phyloP scores from a whole-genome alignment of 2,113 vertebrate species.

The Onychorhynchus coronatus region DNA sequence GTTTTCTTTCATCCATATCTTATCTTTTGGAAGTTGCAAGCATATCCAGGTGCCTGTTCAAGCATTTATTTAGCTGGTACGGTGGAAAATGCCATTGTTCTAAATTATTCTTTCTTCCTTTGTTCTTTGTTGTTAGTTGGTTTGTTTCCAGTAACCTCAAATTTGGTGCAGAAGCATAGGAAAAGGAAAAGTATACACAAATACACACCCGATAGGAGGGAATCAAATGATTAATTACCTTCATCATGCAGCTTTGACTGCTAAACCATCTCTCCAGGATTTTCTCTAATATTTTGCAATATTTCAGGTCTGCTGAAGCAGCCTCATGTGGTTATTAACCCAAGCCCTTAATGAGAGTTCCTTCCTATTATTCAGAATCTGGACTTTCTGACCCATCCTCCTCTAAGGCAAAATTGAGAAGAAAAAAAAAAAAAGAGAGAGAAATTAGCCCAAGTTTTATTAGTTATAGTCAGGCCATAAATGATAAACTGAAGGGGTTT shows the following conservation, averaged over 20 bases:
- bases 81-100: not conserved
- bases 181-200: not conserved
- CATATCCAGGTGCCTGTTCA: not conserved
- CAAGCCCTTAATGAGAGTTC: slow-evolving; percentile 14
- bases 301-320: not conserved
- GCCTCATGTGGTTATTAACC: not conserved
- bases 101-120: not conserved
- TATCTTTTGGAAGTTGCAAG: not conserved
- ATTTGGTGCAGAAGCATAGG: not conserved
- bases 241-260: not conserved
- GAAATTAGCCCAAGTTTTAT: not conserved
- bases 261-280: not conserved
- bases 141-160: slow-evolving; percentile 22
- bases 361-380: slow-evolving; percentile 34
- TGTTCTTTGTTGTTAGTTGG: not conserved
- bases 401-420: not conserved
- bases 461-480: not conserved
- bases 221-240: not conserved
- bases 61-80: not conserved
- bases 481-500: not conserved
- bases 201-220: not conserved
- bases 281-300: not conserved
- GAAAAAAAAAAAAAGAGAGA: not conserved
- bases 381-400: not conserved
- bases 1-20: not conserved